Evolutionary conservation across 2,888 invertebrate species (phyloP).

Genomic region (Cylloceria caligata): DNA sequence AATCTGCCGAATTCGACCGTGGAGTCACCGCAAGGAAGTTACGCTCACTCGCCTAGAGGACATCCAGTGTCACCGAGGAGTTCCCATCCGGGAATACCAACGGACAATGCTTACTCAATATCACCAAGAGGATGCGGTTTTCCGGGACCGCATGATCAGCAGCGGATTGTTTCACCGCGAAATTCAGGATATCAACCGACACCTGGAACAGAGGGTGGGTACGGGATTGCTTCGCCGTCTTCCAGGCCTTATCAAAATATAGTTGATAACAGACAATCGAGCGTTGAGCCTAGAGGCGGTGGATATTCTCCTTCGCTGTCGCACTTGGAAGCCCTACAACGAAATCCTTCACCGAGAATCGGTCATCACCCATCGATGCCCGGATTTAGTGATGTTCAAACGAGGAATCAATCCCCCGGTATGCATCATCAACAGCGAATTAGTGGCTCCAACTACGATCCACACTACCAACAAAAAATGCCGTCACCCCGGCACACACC

Average conservation of each 20-base stretch:
- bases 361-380: constrained; percentile 66
- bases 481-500: constrained; percentile 68
- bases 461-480: constrained; percentile 72
- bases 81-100: constrained; percentile 77
- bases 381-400: constrained; percentile 61
- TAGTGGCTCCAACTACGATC: constrained; percentile 66
- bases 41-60: constrained; percentile 77
- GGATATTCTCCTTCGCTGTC: constrained; percentile 72
- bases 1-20: constrained; percentile 78
- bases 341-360: constrained; percentile 71
- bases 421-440: constrained; percentile 71
- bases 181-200: constrained; percentile 77
- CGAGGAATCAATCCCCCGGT: constrained; percentile 73
- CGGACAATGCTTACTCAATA: constrained; percentile 74
- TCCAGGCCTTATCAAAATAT: constrained; percentile 75
- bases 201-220: constrained; percentile 72
- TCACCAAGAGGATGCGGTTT: constrained; percentile 77
- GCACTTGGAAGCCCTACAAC: constrained; percentile 74
- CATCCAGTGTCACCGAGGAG: constrained; percentile 81
- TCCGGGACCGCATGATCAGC: constrained; percentile 78
- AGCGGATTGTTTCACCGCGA: constrained; percentile 78
- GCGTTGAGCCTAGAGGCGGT: constrained; percentile 73
- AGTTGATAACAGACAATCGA: constrained; percentile 75
- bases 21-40: constrained; percentile 77
- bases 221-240: constrained; percentile 75